phyloP scores from a whole-genome alignment of 2,797 vertebrate species.

The Peromyscus nudipes region DNA sequence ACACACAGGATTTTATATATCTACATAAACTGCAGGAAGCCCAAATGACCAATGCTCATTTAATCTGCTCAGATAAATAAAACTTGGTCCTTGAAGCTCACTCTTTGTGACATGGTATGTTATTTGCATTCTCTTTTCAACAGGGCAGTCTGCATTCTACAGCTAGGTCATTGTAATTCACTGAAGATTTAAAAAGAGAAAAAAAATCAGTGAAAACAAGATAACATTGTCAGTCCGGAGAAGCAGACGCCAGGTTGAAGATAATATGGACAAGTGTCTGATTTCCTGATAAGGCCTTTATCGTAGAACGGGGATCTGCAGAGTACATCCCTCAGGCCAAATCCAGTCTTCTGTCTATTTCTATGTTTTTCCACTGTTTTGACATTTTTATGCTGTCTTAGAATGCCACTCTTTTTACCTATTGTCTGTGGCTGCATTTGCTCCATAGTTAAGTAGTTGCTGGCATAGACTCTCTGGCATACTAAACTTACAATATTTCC shows the following conservation, averaged over 20 bases:
- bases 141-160: background rate
- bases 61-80: constrained; percentile 43
- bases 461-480: background rate
- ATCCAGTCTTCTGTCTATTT: constrained; percentile 37
- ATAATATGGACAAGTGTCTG: background rate
- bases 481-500: constrained; percentile 60
- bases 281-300: constrained; percentile 36
- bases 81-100: constrained; percentile 4
- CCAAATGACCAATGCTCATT: background rate
- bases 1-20: background rate
- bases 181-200: background rate
- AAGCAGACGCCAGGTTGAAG: constrained; percentile 11
- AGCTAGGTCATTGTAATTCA: constrained; percentile 17
- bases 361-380: constrained; percentile 32
- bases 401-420: constrained; percentile 41
- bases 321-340: constrained; percentile 39
- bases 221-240: constrained; percentile 35
- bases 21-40: background rate
- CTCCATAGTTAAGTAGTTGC: constrained; percentile 36
- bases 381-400: constrained; percentile 46
- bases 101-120: constrained; percentile 35
- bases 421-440: constrained; percentile 19
- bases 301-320: constrained; percentile 33
- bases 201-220: constrained; percentile 41
- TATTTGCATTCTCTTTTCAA: constrained; percentile 38